Base-by-base conservation (phyloP, 2,797 vertebrate genomes). In the Tarsius wallacei region DNA sequence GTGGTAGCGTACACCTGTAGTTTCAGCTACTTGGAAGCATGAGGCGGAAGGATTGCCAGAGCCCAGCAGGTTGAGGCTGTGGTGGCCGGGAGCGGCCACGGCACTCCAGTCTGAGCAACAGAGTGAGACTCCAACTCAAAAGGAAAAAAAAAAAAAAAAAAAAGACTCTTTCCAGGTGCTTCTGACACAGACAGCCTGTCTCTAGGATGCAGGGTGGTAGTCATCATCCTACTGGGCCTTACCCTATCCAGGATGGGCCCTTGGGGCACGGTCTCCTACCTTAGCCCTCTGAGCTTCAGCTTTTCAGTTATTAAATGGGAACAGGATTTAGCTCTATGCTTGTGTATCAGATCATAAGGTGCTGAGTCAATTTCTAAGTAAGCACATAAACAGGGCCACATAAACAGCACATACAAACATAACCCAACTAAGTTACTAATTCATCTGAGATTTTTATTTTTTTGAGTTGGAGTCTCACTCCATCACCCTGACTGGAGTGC, bases 371-470 rank as follows among this genome's bases (percentile, higher is more conserved):
- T 28, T 76, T 94, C 78, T 94, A 89, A 96, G 68, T 63, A 93
- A 85, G 86, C 90, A 78, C 17, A 36, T 76, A 91, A 87, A 77
- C 17, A 85, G 85, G 19, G 51, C 10, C 42, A 66, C 24, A 61
- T 91, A 73, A 93, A 74, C 77, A 4, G n/a, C n/a, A n/a, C n/a
- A n/a, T n/a, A n/a, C 33, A 88, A 71, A 95, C 9, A 83, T 17
- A 33, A 33, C 24, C 57, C 70, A 87, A 51, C 55, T 90, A 96
- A 96, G 87, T 90, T 57, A 92, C 74, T 55, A 84, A 84, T 89
- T 96, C n/a, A n/a, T n/a, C n/a, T n/a, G n/a, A n/a, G n/a, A 61
- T 42, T 42, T 42, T 42, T 42, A 42, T 42, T 42, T 42, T 42
- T 42, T 42, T 42, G 42, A 42, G 24, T 24, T 9, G 24, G 59